Evolutionary conservation across 1,140 invertebrate species (phyloP), one percentile per base, ranked within the genome.

Genomic region (Neodiprion virginianus): DNA sequence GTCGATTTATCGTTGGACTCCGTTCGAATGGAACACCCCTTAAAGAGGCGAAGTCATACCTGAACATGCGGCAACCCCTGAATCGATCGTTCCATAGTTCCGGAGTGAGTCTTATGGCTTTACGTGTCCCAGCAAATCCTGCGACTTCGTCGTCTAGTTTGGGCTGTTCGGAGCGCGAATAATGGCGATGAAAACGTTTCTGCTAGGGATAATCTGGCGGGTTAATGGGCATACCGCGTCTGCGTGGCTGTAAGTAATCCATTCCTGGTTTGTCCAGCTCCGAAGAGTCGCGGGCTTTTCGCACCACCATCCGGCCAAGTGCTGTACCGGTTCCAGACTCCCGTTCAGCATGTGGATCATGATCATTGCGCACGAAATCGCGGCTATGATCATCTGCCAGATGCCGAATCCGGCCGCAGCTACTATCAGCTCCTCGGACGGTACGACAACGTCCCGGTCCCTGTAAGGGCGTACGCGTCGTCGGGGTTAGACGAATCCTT

Each of bases 221-320:
- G 28, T 40, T 40, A 40, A 40, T 40, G 1, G 28, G n/a, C 53
- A 61, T 14, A 61, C 53, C 53, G 75, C 74, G 47, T 50, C 49
- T 12, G 48, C 68, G 67, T 79, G 78, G 23, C 76, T 79, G 71
- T 77, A 79, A 0, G 74, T 14, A 68, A 79, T 79, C 78, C 78
- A 79, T 17, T 79, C 65, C 5, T 66, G 49, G 17, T 75, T 73
- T 14, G 78, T 75, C 78, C 78, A 79, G 23, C 74, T 47, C 11
- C 67, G n/a, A 23, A 79, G 72, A 74, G 73, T 76, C 67, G 69
- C 65, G 9, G 78, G 78, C 69, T 77, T 79, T 70, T 76, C 73
- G 67, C 78, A 79, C 78, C 78, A 79, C 76, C 76, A 79, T 61
- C 78, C 76, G 8, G 76, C 50, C 11, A 73, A 72, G 23, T 74